Evolutionary conservation across 2,888 invertebrate genomes (phyloP).

Genomic region (Neoitamus cyanurus): DNA sequence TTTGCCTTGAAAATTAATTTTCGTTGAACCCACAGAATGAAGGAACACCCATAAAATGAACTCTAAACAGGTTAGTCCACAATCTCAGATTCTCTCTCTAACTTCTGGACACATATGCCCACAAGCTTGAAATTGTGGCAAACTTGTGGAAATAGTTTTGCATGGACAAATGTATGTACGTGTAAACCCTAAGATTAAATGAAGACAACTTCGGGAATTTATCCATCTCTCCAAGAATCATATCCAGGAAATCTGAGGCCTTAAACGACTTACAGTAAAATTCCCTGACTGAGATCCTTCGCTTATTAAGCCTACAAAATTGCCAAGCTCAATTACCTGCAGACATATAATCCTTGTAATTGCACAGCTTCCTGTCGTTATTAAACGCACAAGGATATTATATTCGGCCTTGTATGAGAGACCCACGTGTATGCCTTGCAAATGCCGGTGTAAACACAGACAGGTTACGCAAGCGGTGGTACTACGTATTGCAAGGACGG

Average conservation of each 20-base stretch:
- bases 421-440: not conserved
- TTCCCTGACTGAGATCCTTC: not conserved
- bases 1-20: too few relatives aligned
- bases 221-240: not conserved
- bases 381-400: constrained; percentile 18
- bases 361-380: constrained; percentile 13
- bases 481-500: not conserved
- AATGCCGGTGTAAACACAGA: constrained; percentile 6
- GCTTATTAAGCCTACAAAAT: constrained; percentile 22
- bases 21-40: not conserved
- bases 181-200: not conserved
- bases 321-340: constrained; percentile 33
- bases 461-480: not conserved
- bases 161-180: not conserved
- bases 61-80: not conserved
- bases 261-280: not conserved
- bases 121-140: not conserved
- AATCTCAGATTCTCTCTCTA: not conserved
- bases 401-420: not conserved
- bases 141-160: not conserved
- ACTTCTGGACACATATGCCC: not conserved
- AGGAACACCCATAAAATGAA: not conserved
- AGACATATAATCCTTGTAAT: constrained; percentile 40
- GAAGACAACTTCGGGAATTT: not conserved
- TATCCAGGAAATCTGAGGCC: not conserved